Base-by-base conservation (phyloP, 2,797 vertebrate species). In the Sebastes taczanowskii region DNA sequence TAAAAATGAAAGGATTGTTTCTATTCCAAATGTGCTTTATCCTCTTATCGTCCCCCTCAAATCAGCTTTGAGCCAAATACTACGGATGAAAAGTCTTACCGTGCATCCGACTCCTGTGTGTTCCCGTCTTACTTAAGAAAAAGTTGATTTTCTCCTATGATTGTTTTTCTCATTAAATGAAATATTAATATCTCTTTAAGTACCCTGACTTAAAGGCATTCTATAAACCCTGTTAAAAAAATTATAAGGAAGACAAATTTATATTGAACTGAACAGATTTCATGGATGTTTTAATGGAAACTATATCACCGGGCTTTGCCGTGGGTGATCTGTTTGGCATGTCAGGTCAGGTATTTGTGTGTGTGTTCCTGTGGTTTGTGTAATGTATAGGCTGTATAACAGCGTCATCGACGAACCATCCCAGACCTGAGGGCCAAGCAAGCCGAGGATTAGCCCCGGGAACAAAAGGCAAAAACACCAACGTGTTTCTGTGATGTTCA, bases 401-500 rank as follows among this genome's bases (percentile, higher is more conserved):
- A 56, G 42, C 78, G 70, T 55, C 77, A 85, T 85, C 13, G 7
- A 80, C 42, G 68, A 83, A 68, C 70, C 67, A 87, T 30, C 73
- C 70, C 22, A 52, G 85, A 90, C 82, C 81, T 82, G 67, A 78
- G 58, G 88, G 77, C 85, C 78, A 76, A 74, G 72, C 71, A 86
- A 80, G 10, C 62, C 55, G 4, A 73, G 90, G 93, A 94, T 94
- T 91, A 94, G 79, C 89, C 81, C 74, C 10, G 5, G 70, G 77
- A 88, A 87, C 80, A 90, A 89, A 88, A 89, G 82, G 84, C 82
- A 88, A 92, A 93, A 93, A 91, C 87, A 90, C 89, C 88, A 86
- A 83, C 77, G 69, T 85, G 85, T 78, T 86, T 88, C 81, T 91
- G 81, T 86, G 86, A 92, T 92, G 91, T 90, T 92, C 86, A 91